Base-by-base conservation (phyloP, 2,113 vertebrate genomes). In the Gavialis gangeticus region DNA sequence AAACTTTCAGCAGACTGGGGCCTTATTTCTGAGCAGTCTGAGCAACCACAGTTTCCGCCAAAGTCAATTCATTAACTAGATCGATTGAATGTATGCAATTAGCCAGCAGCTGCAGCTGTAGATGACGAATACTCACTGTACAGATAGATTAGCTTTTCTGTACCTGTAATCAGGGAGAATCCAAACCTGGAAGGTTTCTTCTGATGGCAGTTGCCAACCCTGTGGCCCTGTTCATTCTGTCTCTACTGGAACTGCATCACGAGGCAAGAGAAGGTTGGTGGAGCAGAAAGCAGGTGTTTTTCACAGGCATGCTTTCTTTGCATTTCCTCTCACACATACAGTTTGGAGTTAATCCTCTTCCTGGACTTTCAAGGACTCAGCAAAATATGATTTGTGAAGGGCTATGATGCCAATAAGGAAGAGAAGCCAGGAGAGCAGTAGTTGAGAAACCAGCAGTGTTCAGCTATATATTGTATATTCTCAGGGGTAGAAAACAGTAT, bases 201-300 rank as follows among this genome's bases (percentile, higher is more conserved):
- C 34, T 13, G 4, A 6, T 73, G 12, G 21, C 4, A 24, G 25
- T 18, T 46, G 34, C 69, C 69, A 73, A 13, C 10, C 46, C 34
- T 46, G 34, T 37, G 46, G 69, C 22, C 24, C 27, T 75, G 22
- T 34, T 30, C 4, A 28, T 25, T 62, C 73, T n/a, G 25, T 46
- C 28, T 67, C 83, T 87, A 89, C 21, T 69, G 75, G 66, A 2
- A 3, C 10, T 10, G 10, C 56, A 0, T 67, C 80, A 37, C 2
- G 18, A 56, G 46, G 46, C 3, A 79, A 79, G 59, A 73, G 8
- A 4, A 83, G 59, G 62, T 87, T 88, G 37, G 13, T 5, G 56
- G 55, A 69, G 5, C 0, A 0, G 27, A n/a, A 37, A 2, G 2
- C 0, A 1, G 2, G 46, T 27, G 46, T 10, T 75, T 9, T 56